Conservation (phyloP, 2,888 invertebrate species). For the Tiliacea aurago region DNA sequence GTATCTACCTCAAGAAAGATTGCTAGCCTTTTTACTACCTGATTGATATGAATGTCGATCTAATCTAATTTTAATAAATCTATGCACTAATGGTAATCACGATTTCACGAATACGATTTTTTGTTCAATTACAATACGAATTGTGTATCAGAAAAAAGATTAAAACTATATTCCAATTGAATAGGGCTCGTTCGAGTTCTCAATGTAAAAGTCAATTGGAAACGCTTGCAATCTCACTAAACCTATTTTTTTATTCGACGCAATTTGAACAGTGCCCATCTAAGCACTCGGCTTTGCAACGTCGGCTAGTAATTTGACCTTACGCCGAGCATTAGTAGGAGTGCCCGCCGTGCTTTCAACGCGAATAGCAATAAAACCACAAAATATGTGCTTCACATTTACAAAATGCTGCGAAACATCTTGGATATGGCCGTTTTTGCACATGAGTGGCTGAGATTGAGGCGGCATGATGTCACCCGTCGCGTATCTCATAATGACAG, state of each 20-base stretch:
- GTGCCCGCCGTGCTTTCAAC: constrained; percentile 82
- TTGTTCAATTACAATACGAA: constrained; percentile 65
- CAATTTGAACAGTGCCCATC: constrained; percentile 82
- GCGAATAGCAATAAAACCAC: constrained; percentile 82
- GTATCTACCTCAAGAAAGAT: constrained; percentile 28
- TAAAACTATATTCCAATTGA: constrained; percentile 51
- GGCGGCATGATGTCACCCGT: constrained; percentile 56
- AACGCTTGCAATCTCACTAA: constrained; percentile 79
- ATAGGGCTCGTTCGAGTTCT: constrained; percentile 54
- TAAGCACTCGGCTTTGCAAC: constrained; percentile 78
- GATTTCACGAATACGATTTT: constrained; percentile 55
- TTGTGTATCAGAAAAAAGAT: constrained; percentile 58
- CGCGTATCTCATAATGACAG: constrained; percentile 48
- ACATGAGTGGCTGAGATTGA: constrained; percentile 29
- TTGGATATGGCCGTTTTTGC: constrained; percentile 77
- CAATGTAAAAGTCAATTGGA: constrained; percentile 75
- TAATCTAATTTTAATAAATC: constrained; percentile 58
- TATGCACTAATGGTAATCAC: constrained; percentile 45
- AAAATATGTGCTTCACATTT: constrained; percentile 79
- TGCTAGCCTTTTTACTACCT: constrained; percentile 33
- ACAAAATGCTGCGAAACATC: constrained; percentile 76
- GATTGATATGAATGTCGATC: constrained; percentile 61
- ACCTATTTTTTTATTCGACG: constrained; percentile 80
- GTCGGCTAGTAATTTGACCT: constrained; percentile 85
- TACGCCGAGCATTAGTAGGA: constrained; percentile 83